Evolutionary conservation across 2,888 invertebrate genomes (phyloP).

Genomic region (Xestia ashworthii): DNA sequence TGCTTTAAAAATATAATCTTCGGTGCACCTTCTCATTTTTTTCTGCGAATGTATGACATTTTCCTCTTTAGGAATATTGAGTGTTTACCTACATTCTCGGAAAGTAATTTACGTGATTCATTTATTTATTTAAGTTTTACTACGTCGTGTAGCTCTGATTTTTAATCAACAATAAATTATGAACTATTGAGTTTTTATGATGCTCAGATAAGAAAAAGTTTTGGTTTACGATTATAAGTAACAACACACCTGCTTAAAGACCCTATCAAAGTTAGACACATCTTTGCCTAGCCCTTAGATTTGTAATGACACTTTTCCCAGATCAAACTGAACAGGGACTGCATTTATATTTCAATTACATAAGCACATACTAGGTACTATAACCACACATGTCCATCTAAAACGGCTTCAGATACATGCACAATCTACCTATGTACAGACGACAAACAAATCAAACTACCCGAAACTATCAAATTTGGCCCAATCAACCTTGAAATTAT

Average conservation of each 20-base stretch:
- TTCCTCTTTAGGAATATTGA: constrained; percentile 25
- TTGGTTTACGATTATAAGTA: not conserved
- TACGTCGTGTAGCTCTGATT: not conserved
- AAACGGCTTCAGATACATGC: not conserved
- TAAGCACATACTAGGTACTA: not conserved
- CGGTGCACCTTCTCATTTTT: not conserved
- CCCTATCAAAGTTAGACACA: not conserved
- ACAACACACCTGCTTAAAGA: not conserved
- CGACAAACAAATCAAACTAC: too few species aligned
- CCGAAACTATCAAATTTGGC: too few species aligned
- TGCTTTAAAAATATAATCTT: not conserved
- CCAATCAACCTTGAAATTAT: too few species aligned
- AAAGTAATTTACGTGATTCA: constrained; percentile 22
- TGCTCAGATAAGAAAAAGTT: not conserved
- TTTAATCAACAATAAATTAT: not conserved
- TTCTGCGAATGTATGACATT: constrained; percentile 24
- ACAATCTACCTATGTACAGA: not conserved
- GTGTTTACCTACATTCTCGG: constrained; percentile 20
- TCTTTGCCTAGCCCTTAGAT: not conserved
- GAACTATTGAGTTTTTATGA: not conserved
- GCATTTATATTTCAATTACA: not conserved
- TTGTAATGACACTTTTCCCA: not conserved
- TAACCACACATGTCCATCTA: too few species aligned
- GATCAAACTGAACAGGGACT: not conserved
- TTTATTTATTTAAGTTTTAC: constrained; percentile 5